phyloP scores from a whole-genome alignment of 2,113 vertebrate species.

The Cnemophilus loriae region DNA sequence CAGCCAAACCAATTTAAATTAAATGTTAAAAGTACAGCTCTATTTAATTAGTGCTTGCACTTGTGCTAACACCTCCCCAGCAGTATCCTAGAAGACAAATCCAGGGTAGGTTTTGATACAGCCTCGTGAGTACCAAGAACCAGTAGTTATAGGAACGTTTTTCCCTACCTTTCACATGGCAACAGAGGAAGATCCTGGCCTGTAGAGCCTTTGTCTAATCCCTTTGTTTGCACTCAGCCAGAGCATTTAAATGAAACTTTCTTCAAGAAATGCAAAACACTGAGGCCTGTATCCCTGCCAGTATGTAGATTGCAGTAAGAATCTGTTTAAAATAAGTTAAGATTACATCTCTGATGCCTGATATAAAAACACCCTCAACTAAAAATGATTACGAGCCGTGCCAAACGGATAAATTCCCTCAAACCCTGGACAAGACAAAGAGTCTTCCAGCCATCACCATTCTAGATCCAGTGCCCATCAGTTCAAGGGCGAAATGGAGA shows the following conservation, averaged over 20 bases:
- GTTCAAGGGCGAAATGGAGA: not conserved
- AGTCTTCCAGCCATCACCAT: not conserved
- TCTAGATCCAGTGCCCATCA: not conserved
- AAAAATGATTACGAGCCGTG: not conserved
- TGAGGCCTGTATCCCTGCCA: not conserved
- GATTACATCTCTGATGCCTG: not conserved
- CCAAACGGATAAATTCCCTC: not conserved
- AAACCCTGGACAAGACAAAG: not conserved
- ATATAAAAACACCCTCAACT: not conserved
- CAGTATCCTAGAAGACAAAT: not conserved
- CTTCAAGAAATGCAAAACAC: not conserved
- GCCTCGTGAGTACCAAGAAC: not conserved
- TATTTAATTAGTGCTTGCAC: not conserved
- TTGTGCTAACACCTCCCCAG: not conserved
- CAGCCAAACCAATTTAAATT: not conserved
- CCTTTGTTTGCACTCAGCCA: not conserved
- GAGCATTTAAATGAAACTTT: not conserved
- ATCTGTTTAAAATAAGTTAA: not conserved
- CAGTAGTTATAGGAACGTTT: not conserved
- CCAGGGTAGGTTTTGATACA: not conserved
- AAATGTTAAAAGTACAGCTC: not conserved
- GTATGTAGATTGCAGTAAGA: not conserved
- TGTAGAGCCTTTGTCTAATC: not conserved
- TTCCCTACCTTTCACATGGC: not conserved
- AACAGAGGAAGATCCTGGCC: not conserved